Conservation (phyloP, 1,140 invertebrate species). For the Lepeophtheirus salmonis region DNA sequence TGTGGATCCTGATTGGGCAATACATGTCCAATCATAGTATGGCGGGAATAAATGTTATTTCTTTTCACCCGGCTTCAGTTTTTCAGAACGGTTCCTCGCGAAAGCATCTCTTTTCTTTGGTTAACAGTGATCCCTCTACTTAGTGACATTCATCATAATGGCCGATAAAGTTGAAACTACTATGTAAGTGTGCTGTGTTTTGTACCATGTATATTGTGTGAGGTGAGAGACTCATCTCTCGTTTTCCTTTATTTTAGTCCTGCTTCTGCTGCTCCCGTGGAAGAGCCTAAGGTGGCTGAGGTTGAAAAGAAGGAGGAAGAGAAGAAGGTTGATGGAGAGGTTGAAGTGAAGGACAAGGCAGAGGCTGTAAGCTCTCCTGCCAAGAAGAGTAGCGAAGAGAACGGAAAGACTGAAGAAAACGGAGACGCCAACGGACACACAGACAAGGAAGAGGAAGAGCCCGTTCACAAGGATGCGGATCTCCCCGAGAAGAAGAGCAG, state of each 20-base stretch:
- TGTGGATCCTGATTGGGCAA: background rate
- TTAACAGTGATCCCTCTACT: background rate
- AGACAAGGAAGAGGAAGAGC: background rate
- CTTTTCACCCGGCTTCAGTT: background rate
- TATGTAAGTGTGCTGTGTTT: background rate
- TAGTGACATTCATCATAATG: background rate
- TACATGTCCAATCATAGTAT: background rate
- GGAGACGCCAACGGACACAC: background rate
- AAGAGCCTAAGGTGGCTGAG: background rate
- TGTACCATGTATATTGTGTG: background rate
- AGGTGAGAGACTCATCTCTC: background rate
- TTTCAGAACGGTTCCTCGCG: background rate
- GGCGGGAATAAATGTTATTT: background rate
- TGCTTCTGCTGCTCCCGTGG: background rate
- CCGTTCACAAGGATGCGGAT: slow-evolving; percentile 10
- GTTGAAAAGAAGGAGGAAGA: background rate
- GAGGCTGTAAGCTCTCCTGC: background rate
- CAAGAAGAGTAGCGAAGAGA: slow-evolving; percentile 2
- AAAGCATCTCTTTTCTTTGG: background rate
- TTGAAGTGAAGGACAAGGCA: slow-evolving; percentile 5
- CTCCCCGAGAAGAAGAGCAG: background rate
- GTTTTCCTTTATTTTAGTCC: background rate
- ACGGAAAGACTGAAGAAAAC: background rate
- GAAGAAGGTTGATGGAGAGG: background rate
- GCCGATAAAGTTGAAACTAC: background rate